These are phyloP conservation scores for Drosophila jambulina DNA, from an alignment of 1,140 invertebrate genomes.

Conservation along the genomic window DNA sequence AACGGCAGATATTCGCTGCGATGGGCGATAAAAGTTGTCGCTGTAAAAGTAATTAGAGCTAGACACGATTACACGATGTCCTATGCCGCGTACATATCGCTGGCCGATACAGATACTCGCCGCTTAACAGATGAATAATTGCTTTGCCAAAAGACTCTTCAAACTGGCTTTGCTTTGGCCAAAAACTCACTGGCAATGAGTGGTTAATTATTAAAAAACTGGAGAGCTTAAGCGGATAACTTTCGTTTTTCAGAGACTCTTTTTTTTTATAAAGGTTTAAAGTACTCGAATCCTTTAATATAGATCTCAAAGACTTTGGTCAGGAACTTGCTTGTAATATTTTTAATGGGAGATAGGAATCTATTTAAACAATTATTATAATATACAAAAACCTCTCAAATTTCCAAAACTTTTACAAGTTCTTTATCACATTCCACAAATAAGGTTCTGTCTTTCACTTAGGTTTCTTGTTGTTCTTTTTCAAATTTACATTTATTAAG, in stretches of 20 bases:
- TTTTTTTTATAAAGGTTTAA: neutral
- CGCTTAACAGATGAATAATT: slow-evolving; percentile 49
- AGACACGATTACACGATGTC: slow-evolving; percentile 50
- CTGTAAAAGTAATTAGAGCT: slow-evolving; percentile 58
- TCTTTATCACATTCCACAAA: too few relatives aligned
- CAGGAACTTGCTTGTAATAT: neutral
- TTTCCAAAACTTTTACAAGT: too few relatives aligned
- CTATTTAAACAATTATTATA: too few relatives aligned
- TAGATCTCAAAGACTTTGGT: neutral
- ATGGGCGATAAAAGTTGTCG: slow-evolving; percentile 57
- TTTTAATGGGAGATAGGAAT: neutral
- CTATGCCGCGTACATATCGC: neutral
- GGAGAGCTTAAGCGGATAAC: neutral
- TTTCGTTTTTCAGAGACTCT: too few relatives aligned
- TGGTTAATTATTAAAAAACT: neutral
- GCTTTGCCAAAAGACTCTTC: slow-evolving; percentile 16
- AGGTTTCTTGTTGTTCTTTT: too few relatives aligned
- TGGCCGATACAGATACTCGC: slow-evolving; percentile 21
- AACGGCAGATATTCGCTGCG: slow-evolving; percentile 49
- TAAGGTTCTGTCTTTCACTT: too few relatives aligned
- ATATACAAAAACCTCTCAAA: too few relatives aligned
- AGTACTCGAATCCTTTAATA: neutral
- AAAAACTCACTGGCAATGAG: neutral
- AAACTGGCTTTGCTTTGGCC: neutral
- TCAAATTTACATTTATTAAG: neutral